Conservation (phyloP, 2,797 vertebrate genomes). For the Mareca strepera region DNA sequence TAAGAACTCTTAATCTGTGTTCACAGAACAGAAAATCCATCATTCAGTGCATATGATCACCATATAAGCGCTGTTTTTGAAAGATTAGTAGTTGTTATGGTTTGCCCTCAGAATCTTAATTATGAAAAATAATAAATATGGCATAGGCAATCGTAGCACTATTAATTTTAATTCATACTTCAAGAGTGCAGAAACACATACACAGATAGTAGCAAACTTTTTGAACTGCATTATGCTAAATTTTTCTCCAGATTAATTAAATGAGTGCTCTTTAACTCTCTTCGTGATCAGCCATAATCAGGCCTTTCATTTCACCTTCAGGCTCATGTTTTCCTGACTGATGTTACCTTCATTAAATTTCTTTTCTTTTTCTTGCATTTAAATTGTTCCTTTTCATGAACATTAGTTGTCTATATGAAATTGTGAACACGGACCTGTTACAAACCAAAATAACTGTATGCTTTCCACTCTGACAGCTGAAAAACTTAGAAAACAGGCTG, state of each 20-base stretch:
- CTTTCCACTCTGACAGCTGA: constrained; percentile 17
- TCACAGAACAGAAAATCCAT: not conserved
- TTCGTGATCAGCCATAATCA: not conserved
- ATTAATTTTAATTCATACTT: constrained; percentile 31
- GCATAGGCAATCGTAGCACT: not conserved
- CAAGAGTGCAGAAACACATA: constrained; percentile 2
- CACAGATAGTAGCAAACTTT: constrained; percentile 1
- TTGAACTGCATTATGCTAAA: not conserved
- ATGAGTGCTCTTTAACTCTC: constrained; percentile 36
- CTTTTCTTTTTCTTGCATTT: constrained; percentile 20
- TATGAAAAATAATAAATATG: constrained; percentile 28
- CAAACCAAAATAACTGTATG: constrained; percentile 17
- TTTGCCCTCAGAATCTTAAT: constrained; percentile 41
- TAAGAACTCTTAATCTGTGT: not conserved
- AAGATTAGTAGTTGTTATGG: constrained; percentile 9
- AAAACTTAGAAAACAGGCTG: constrained; percentile 17
- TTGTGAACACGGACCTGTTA: not conserved
- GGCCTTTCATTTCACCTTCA: constrained; percentile 41
- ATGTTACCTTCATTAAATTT: constrained; percentile 15
- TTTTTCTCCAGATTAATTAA: constrained; percentile 35
- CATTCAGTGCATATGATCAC: not conserved
- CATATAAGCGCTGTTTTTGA: not conserved
- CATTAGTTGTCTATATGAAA: constrained; percentile 52
- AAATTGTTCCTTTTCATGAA: constrained; percentile 22
- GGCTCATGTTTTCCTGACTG: not conserved